phyloP scores from a whole-genome alignment of 2,888 invertebrate genomes.

The Steinernema hermaphroditum region DNA sequence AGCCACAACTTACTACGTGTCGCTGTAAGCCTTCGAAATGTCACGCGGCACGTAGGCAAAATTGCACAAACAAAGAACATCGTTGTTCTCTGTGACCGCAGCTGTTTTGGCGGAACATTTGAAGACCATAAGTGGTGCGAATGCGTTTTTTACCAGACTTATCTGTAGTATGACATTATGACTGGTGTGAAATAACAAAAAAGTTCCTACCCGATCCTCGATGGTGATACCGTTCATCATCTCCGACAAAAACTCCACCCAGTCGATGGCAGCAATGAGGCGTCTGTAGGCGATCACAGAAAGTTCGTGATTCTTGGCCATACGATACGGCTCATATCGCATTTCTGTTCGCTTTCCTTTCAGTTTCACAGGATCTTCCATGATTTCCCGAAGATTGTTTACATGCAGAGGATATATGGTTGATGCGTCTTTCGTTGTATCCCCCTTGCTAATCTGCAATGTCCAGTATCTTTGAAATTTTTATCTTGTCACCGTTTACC shows the following conservation, averaged over 20 bases:
- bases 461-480: not conserved
- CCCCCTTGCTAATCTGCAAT: constrained; percentile 49
- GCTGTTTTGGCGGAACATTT: constrained; percentile 57
- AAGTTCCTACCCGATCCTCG: constrained; percentile 52
- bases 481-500: constrained; percentile 40
- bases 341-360: constrained; percentile 61
- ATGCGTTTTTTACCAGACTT: constrained; percentile 52
- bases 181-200: not conserved
- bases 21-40: constrained; percentile 57
- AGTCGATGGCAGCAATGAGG: constrained; percentile 63
- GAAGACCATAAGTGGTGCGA: constrained; percentile 59
- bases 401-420: constrained; percentile 58
- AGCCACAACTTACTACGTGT: constrained; percentile 55
- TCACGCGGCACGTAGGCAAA: constrained; percentile 63
- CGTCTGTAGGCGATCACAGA: constrained; percentile 59
- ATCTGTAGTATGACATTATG: constrained; percentile 38
- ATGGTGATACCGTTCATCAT: constrained; percentile 49
- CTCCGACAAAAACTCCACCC: constrained; percentile 59
- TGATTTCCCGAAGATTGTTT: constrained; percentile 54
- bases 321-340: constrained; percentile 61
- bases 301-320: constrained; percentile 61
- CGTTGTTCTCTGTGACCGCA: constrained; percentile 49
- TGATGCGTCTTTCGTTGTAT: constrained; percentile 55
- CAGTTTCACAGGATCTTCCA: constrained; percentile 54
- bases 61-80: constrained; percentile 62